Percentiles rank a stretch among this genome's conserved stretches.
Evolutionary conservation across 2,888 invertebrate species (phyloP).

Genomic region (Lasioglossum morio): DNA sequence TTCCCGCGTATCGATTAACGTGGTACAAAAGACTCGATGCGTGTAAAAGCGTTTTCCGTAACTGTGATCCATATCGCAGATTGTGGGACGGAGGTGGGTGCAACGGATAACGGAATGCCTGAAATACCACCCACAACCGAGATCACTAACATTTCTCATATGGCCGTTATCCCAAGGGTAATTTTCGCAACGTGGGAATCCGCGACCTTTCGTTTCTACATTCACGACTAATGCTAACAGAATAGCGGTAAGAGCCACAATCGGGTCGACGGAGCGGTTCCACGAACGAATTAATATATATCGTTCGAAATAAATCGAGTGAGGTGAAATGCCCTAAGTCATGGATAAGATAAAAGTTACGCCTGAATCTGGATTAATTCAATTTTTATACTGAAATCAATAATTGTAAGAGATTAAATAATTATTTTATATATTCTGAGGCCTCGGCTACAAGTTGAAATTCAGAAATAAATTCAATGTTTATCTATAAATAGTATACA

Average conservation of each 20-base stretch:
- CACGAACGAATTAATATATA: neutral
- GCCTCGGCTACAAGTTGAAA: no score
- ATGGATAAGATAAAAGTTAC: no score
- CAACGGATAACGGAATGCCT: slow-evolving; percentile 68
- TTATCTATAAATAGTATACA: no score
- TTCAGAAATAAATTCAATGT: no score
- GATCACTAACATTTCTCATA: slow-evolving; percentile 71
- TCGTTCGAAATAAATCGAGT: neutral
- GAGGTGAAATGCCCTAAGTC: no score
- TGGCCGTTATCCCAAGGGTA: slow-evolving; percentile 61
- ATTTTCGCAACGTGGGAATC: slow-evolving; percentile 45
- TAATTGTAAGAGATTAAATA: no score
- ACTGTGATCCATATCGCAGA: slow-evolving; percentile 69
- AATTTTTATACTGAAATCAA: no score
- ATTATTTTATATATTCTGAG: no score
- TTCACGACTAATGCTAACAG: slow-evolving; percentile 36
- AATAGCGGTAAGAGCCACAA: slow-evolving; percentile 26
- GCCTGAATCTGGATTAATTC: no score
- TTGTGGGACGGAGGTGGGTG: slow-evolving; percentile 74
- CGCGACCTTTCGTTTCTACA: slow-evolving; percentile 41
- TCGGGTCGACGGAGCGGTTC: slow-evolving; percentile 6
- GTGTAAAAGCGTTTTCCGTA: slow-evolving; percentile 48
- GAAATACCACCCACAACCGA: slow-evolving; percentile 64
- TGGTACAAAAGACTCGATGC: slow-evolving; percentile 38
- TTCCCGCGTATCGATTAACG: slow-evolving; percentile 34